Base-by-base conservation (phyloP, 2,113 vertebrate genomes). In the Riparia riparia region DNA sequence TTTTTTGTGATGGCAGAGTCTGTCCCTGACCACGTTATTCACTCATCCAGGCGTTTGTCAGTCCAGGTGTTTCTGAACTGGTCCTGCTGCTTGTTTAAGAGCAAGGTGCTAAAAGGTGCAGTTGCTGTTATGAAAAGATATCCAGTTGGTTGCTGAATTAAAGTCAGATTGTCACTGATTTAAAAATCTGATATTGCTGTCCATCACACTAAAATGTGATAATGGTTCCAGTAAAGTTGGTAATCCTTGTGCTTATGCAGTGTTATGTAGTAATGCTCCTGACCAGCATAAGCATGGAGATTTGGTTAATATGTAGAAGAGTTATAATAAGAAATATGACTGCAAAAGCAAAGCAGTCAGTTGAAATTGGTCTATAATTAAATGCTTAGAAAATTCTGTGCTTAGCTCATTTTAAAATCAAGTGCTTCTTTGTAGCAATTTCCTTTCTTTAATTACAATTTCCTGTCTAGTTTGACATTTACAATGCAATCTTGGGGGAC, bases 401-500 rank as follows among this genome's bases (percentile, higher is more conserved):
- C 98, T 99, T 98, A 98, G 97, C 98, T 99, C 98, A 98, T 99
- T 99, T 99, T 98, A 98, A 99, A 99, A 99, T 99, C 98, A 98
- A 99, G 98, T 98, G 98, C 98, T 98, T 99, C 98, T 98, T 99
- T 98, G 97, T 98, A 98, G 99, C 98, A 98, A 99, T 99, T 99
- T 99, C 98, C 98, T 99, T 98, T 98, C 98, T 98, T 99, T 99
- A 99, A 99, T 99, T 99, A 99, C 98, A 99, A 99, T 99, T 99
- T 99, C 98, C 98, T 98, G 98, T 99, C 98, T 98, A 98, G 97
- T 98, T 98, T 99, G 99, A 98, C 98, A 99, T 99, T 99, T 99
- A 99, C 98, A 99, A 98, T 98, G 98, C 98, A 99, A 99, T 99
- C 99, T 99, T 98, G 97, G 97, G 98, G 98, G 98, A 99, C 98